Conservation (phyloP, 2,888 invertebrate genomes). For the Hydrotaea cyrtoneurina region DNA sequence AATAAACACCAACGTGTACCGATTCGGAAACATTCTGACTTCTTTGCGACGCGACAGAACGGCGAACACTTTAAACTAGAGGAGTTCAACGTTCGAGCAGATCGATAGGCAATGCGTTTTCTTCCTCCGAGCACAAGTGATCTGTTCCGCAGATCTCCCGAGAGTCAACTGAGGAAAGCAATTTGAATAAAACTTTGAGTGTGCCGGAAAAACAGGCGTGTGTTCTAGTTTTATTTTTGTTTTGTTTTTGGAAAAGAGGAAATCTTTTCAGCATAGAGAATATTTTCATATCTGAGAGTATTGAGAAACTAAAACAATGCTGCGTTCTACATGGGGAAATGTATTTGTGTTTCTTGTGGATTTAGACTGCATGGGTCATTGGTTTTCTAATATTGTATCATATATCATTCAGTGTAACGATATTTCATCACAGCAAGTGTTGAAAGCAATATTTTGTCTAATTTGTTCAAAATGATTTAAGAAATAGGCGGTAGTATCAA, state of each 20-base stretch:
- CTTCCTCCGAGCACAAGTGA: neutral
- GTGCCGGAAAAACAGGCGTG: conserved; percentile 18
- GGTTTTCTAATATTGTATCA: neutral
- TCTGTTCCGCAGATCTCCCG: conserved; percentile 40
- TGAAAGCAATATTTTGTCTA: neutral
- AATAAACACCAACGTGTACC: conserved; percentile 6
- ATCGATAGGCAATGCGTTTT: neutral
- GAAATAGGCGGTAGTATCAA: neutral
- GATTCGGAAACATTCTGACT: conserved; percentile 9
- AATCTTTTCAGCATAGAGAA: neutral
- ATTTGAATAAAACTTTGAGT: neutral
- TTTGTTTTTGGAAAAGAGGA: conserved; percentile 12
- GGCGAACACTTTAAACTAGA: conserved; percentile 15
- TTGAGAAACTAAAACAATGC: neutral
- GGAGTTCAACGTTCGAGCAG: conserved; percentile 29
- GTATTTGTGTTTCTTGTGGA: neutral
- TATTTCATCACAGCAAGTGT: neutral
- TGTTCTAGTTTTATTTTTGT: neutral
- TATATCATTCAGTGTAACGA: neutral
- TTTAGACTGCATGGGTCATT: neutral
- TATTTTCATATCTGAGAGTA: neutral
- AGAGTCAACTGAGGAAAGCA: conserved; percentile 39
- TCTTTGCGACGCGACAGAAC: neutral
- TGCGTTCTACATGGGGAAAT: neutral
- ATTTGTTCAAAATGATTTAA: neutral